Evolutionary conservation across 2,797 vertebrate genomes (phyloP).

Genomic region (Hipposideros larvatus): DNA sequence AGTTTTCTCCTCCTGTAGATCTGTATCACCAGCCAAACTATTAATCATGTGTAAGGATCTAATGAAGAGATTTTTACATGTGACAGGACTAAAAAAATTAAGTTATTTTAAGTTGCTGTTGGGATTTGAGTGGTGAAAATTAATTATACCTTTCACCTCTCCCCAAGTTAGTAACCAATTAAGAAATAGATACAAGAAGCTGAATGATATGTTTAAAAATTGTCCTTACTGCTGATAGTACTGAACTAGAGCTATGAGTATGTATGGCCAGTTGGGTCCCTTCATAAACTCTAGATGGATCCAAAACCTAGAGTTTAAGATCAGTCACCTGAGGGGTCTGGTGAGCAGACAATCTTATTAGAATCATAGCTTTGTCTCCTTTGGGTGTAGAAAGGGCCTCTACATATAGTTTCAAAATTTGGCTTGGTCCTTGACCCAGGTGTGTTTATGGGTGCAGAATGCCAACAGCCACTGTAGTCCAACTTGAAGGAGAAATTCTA

Average conservation of each 20-base stretch:
- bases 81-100: not conserved
- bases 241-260: not conserved
- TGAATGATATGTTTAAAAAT: not conserved
- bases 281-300: not conserved
- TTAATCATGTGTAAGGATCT: not conserved
- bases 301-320: not conserved
- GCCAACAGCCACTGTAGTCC: not conserved
- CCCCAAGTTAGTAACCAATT: slow-evolving; percentile 58
- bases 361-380: not conserved
- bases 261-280: not conserved
- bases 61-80: slow-evolving; percentile 60
- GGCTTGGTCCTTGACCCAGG: not conserved
- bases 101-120: slow-evolving; percentile 65
- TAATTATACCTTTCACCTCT: slow-evolving; percentile 61
- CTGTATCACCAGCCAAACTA: slow-evolving; percentile 13
- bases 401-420: not conserved
- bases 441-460: not conserved
- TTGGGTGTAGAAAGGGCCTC: not conserved
- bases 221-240: not conserved
- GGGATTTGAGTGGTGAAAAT: slow-evolving; percentile 55
- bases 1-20: not conserved
- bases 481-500: not conserved
- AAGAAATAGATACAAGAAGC: slow-evolving; percentile 43
- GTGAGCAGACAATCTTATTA: not conserved
- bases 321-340: not conserved